phyloP scores from a whole-genome alignment of 2,113 vertebrate species.

The Coreoperca whiteheadi region DNA sequence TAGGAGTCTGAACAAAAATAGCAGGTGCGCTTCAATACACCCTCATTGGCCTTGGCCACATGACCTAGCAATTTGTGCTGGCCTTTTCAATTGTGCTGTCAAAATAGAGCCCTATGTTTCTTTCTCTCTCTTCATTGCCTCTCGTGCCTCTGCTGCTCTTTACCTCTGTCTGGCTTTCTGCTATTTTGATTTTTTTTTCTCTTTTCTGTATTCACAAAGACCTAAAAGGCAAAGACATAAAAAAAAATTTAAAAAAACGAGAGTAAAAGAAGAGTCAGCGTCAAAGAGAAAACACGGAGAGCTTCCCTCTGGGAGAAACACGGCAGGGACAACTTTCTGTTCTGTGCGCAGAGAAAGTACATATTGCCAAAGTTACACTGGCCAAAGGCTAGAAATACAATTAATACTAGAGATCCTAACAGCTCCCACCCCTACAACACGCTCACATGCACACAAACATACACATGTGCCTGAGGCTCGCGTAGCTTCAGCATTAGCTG shows the following conservation, averaged over 20 bases:
- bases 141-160: not conserved
- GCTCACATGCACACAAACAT: conserved; percentile 20
- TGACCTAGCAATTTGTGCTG: not conserved
- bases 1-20: not conserved
- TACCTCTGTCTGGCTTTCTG: not conserved
- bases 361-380: conserved; percentile 37
- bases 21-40: not conserved
- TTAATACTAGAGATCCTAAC: conserved; percentile 51
- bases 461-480: conserved; percentile 46
- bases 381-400: conserved; percentile 61
- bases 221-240: conserved; percentile 47
- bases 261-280: conserved; percentile 42
- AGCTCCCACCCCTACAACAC: not conserved
- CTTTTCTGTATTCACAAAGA: conserved; percentile 26
- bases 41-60: not conserved
- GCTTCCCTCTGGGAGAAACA: conserved; percentile 59
- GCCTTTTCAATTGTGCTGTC: not conserved
- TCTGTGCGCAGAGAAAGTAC: conserved; percentile 7
- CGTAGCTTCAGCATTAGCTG: conserved; percentile 44
- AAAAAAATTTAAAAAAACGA: conserved; percentile 22
- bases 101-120: not conserved
- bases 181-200: conserved; percentile 5
- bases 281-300: conserved; percentile 31
- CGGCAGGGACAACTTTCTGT: conserved; percentile 32
- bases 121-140: not conserved